Percentiles rank a stretch among this genome's conserved stretches.
Evolutionary conservation across 2,113 vertebrate species (phyloP).

Genomic region (Lophura nycthemera): DNA sequence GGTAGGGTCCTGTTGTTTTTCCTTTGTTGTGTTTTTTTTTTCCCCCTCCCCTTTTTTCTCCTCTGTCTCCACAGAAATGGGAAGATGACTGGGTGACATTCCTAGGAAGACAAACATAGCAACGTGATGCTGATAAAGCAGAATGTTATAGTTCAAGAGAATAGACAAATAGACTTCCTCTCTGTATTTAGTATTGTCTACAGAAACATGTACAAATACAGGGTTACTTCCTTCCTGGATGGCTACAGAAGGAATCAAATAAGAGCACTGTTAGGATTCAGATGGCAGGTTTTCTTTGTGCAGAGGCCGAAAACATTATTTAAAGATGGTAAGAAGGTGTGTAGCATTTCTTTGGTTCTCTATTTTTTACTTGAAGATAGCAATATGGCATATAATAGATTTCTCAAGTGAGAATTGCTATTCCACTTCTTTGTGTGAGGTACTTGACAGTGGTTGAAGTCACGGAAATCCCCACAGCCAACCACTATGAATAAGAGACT

Average conservation of each 20-base stretch:
- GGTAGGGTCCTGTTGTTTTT: slow-evolving; percentile 63
- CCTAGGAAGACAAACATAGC: not conserved
- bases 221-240: not conserved
- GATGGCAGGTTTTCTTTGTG: not conserved
- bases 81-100: not conserved
- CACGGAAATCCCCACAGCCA: not conserved
- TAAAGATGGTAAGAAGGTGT: not conserved
- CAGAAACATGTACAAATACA: not conserved
- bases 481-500: not conserved
- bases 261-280: not conserved
- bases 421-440: not conserved
- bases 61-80: not conserved
- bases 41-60: not conserved
- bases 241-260: not conserved
- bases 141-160: not conserved
- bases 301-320: not conserved
- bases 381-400: not conserved
- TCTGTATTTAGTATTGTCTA: not conserved
- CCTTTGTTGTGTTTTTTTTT: not conserved
- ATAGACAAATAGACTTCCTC: not conserved
- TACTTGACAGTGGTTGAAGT: not conserved
- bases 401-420: not conserved
- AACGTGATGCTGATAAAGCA: not conserved
- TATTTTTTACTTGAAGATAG: not conserved
- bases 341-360: not conserved